Base-by-base conservation (phyloP, 2,888 invertebrate genomes). In the Netelia melanura region DNA sequence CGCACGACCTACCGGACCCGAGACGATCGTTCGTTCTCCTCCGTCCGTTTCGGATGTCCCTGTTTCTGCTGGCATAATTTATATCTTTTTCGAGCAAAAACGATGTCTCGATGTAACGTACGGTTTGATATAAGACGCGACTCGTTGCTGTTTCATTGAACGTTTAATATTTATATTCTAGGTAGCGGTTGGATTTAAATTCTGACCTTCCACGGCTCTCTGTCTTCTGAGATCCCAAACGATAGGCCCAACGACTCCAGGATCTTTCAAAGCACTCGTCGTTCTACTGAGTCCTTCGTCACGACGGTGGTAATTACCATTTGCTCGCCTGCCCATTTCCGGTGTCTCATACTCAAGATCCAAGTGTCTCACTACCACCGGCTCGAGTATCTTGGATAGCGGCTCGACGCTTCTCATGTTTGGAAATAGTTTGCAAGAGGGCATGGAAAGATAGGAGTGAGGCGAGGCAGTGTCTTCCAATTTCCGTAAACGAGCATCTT, bases 361-460 rank as follows among this genome's bases (percentile, higher is more conserved):
- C 82, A 93, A 89, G 71, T 92, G 92, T 61, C 89, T 91, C 3
- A 97, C 96, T 88, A 96, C 96, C 0, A 97, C 96, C 0, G 97
- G 97, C 91, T 97, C 97, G 38, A 98, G 94, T 5, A 97, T 97
- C 87, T 96, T 96, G 74, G 96, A 97, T 11, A 98, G 92, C 0
- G 97, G 97, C 91, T 97, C 97, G 2, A 97, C 95, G 88, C 96
- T 96, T 3, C 96, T 96, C 93, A 97, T 97, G 95, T 96, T 96
- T 0, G 98, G 98, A 90, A 98, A 98, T n/a, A 97, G 96, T 90
- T 96, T 97, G 10, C 97, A 96, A 1, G 97, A 97, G 25, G 97
- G 97, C 97, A 98, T 98, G 0, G 97, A 97, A 5, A 98, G 95
- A 91, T 97, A 97, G 0, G 97, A 97, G 67, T 97, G 97, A 0